phyloP scores from a whole-genome alignment of 1,140 invertebrate species.

The Pinna nobilis region DNA sequence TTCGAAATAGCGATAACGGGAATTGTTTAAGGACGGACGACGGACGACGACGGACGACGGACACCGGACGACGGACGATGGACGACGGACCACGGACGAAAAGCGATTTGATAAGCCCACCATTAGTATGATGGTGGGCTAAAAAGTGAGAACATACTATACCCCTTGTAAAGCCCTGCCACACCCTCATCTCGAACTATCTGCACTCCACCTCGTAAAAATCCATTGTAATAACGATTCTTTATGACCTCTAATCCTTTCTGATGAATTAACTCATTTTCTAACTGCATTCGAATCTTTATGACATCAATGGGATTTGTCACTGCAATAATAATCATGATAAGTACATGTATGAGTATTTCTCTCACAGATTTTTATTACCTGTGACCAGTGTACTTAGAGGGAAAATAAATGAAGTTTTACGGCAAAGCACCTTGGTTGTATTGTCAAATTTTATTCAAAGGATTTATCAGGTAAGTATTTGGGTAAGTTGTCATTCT shows the following conservation, averaged over 20 bases:
- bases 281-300: slow-evolving; percentile 64
- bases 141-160: neutral
- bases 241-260: slow-evolving; percentile 42
- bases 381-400: neutral
- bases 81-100: too few species aligned
- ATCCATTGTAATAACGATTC: slow-evolving; percentile 59
- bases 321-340: slow-evolving; percentile 45
- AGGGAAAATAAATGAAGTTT: neutral
- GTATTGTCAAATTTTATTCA: neutral
- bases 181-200: slow-evolving; percentile 60
- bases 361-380: neutral
- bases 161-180: slow-evolving; percentile 60
- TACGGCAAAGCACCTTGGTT: neutral
- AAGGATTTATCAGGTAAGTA: neutral
- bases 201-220: slow-evolving; percentile 46
- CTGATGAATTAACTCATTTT: slow-evolving; percentile 55
- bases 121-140: neutral
- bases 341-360: neutral
- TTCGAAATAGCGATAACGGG: too few species aligned
- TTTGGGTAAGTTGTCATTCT: neutral
- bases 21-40: too few species aligned
- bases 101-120: too few species aligned
- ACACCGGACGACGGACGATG: too few species aligned
- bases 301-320: slow-evolving; percentile 67
- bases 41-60: too few species aligned